phyloP scores from a whole-genome alignment of 2,888 invertebrate genomes.

The Drosophila pseudotalamancana region DNA sequence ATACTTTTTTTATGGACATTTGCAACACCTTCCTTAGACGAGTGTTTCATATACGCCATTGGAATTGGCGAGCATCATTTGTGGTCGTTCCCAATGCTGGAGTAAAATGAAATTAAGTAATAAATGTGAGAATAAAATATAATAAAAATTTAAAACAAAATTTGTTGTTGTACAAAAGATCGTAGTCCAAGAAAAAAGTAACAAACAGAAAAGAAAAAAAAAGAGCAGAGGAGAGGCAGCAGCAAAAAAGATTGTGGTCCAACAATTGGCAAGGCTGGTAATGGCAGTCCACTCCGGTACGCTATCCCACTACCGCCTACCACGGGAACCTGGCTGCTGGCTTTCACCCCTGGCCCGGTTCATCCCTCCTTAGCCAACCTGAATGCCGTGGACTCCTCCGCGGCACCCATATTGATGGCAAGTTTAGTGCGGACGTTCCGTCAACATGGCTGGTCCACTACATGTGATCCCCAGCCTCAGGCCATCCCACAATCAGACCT shows the following conservation, averaged over 20 bases:
- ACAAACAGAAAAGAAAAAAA: not conserved
- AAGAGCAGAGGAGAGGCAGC: too few relatives aligned
- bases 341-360: constrained; percentile 99
- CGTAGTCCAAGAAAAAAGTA: not conserved
- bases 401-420: constrained; percentile 97
- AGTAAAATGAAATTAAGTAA: too few relatives aligned
- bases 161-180: too few relatives aligned
- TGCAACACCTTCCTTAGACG: not conserved
- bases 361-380: constrained; percentile 99
- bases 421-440: constrained; percentile 98
- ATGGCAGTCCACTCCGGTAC: constrained; percentile 96
- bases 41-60: constrained; percentile 2
- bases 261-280: constrained; percentile 93
- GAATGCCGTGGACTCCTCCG: constrained; percentile 92
- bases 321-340: constrained; percentile 99
- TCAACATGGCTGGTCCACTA: constrained; percentile 88
- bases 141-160: not conserved
- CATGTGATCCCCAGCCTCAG: constrained; percentile 93
- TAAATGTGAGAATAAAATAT: not conserved
- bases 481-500: constrained; percentile 96
- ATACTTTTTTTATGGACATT: constrained; percentile 2
- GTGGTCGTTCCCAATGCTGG: not conserved
- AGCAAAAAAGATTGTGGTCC: constrained; percentile 89
- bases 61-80: constrained; percentile 1
- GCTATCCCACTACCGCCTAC: constrained; percentile 99